Evolutionary conservation across 2,113 vertebrate genomes (phyloP), one percentile per base, ranked within the genome.

Genomic region (Pogona vitticeps): DNA sequence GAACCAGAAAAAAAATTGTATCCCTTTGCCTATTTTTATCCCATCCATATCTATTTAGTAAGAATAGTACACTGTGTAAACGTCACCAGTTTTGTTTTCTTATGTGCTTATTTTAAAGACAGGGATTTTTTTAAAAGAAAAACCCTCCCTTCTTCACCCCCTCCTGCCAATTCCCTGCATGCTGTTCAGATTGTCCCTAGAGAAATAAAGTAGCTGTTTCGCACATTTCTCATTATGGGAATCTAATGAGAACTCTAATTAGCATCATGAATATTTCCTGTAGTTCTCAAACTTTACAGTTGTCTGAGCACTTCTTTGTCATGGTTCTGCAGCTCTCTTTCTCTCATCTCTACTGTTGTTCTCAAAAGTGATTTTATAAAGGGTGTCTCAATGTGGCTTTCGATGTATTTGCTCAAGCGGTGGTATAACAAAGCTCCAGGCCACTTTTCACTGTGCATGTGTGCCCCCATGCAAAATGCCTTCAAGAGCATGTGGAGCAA

Each of bases 161-260:
- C 12, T 31, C 28, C 82, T 86, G 2, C 59, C 85, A 85, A 65
- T 89, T 93, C 10, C 84, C 88, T 88, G 65, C 76, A 81, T 88
- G 76, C 88, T 92, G 63, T 56, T 93, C 80, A 93, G 90, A 12
- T 63, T 89, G 76, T 88, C 92, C 92, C 93, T 92, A 15, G 90
- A 94, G 91, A 94, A 94, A 93, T 91, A 91, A 91, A 91, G 80
- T 88, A 80, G 28, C 2, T 87, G 91, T 94, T 92, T 85, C 80
- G 88, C 81, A 73, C 85, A 88, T 91, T 92, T 94, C 77, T 90
- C 92, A 73, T 89, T 91, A 93, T 89, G 70, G 78, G 59, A 92
- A 89, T 93, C 88, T 92, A 94, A 93, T 94, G 86, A 94, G 90
- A 94, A 89, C 77, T 92, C 94, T 92, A 92, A 94, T 94, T 91